These are phyloP conservation scores for Haemorhous mexicanus DNA, from an alignment of 2,113 vertebrate genomes.

Conservation along the genomic window DNA sequence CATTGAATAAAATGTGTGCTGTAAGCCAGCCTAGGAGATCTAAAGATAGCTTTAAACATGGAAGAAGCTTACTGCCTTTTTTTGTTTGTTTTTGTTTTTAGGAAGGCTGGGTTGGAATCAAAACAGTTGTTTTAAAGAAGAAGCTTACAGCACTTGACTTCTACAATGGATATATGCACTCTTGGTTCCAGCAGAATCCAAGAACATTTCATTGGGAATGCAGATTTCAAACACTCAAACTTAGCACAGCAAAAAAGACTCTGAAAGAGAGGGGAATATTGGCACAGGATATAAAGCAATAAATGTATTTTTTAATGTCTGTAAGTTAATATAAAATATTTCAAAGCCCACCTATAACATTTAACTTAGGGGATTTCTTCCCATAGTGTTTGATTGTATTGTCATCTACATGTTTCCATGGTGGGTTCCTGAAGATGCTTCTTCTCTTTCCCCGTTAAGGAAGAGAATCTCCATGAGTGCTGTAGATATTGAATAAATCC, in stretches of 20 bases:
- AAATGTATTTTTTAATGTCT: neutral
- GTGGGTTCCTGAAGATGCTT: neutral
- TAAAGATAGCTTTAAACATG: neutral
- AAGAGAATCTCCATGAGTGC: neutral
- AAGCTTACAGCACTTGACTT: slow-evolving; percentile 88
- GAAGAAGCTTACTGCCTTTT: neutral
- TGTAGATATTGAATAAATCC: neutral
- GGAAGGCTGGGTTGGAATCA: slow-evolving; percentile 91
- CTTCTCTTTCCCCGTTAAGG: neutral
- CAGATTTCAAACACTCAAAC: slow-evolving; percentile 79
- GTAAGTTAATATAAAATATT: neutral
- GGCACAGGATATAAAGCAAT: slow-evolving; percentile 16
- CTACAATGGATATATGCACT: slow-evolving; percentile 94
- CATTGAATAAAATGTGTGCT: neutral
- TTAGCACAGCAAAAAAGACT: slow-evolving; percentile 22
- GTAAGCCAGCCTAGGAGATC: neutral
- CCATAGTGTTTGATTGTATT: neutral
- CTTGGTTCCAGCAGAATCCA: slow-evolving; percentile 63
- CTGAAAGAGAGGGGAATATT: neutral
- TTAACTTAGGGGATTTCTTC: neutral
- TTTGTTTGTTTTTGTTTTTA: slow-evolving; percentile 48
- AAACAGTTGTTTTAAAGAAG: slow-evolving; percentile 81
- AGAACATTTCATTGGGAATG: slow-evolving; percentile 25
- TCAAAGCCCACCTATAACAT: neutral
- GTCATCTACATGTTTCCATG: neutral